These are phyloP conservation scores for Poecilia wingei DNA, from an alignment of 2,797 vertebrate species.

Conservation along the genomic window DNA sequence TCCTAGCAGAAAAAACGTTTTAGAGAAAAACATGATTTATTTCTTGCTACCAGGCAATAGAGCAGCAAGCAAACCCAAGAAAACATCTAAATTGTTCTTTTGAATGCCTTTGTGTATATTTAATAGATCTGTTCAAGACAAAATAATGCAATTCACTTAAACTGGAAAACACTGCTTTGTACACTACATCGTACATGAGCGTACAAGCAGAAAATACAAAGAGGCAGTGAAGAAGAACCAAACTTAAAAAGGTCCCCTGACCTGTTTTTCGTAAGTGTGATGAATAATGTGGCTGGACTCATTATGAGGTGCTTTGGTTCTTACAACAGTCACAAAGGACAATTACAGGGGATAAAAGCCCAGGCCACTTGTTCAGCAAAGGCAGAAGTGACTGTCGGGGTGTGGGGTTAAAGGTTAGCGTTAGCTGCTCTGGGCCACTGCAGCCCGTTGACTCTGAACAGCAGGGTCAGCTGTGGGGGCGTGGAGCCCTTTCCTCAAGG, in stretches of 20 bases:
- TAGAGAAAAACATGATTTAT: too few species aligned
- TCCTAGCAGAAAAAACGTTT: too few species aligned
- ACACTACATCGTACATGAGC: neutral
- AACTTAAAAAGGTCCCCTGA: neutral
- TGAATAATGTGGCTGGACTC: neutral
- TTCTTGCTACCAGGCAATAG: neutral
- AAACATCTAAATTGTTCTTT: neutral
- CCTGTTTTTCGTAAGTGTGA: neutral
- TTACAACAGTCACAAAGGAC: constrained; percentile 39
- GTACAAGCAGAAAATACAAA: neutral
- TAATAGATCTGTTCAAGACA: neutral
- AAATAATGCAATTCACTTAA: neutral
- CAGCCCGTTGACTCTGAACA: constrained; percentile 24
- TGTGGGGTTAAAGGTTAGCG: constrained; percentile 53
- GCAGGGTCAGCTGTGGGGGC: constrained; percentile 39
- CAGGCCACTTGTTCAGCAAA: constrained; percentile 51
- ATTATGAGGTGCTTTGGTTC: constrained; percentile 37
- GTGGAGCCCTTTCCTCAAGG: neutral
- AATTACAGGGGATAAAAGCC: constrained; percentile 53
- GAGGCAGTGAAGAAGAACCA: constrained; percentile 7
- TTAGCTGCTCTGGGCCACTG: constrained; percentile 34
- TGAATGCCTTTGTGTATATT: neutral
- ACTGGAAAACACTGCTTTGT: neutral
- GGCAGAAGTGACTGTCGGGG: constrained; percentile 43
- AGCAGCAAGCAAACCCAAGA: neutral